phyloP scores from a whole-genome alignment of 2,113 vertebrate genomes.

The Kobus ellipsiprymnus region DNA sequence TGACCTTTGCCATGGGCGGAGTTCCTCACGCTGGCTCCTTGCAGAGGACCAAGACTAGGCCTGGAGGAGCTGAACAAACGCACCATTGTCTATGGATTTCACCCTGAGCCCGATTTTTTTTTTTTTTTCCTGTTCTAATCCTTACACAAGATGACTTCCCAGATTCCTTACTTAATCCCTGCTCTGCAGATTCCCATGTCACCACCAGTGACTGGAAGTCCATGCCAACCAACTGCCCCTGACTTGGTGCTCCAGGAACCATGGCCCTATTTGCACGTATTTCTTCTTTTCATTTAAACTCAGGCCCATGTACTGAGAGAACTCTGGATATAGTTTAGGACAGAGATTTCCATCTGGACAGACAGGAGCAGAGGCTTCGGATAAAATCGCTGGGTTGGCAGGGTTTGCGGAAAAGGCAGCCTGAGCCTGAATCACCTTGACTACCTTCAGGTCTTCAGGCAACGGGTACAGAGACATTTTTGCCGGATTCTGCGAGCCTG shows the following conservation, averaged over 20 bases:
- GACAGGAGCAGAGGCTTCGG: constrained; percentile 69
- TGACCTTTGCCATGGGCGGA: too few relatives aligned
- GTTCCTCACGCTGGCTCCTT: too few relatives aligned
- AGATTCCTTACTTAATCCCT: constrained; percentile 88
- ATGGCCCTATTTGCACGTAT: constrained; percentile 77
- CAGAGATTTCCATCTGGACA: constrained; percentile 82
- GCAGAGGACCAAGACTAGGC: constrained; percentile 86
- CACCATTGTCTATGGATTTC: constrained; percentile 75
- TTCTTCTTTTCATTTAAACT: constrained; percentile 85
- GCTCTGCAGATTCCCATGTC: constrained; percentile 87
- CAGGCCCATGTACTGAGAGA: constrained; percentile 90
- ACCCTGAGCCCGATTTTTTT: constrained; percentile 88
- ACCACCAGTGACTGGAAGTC: constrained; percentile 85
- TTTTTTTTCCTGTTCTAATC: constrained; percentile 84
- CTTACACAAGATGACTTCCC: constrained; percentile 89
- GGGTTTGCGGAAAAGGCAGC: constrained; percentile 82
- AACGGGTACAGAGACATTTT: constrained; percentile 88
- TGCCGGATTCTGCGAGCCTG: constrained; percentile 73
- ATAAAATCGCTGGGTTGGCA: constrained; percentile 79
- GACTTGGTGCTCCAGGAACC: constrained; percentile 70
- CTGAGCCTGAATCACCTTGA: constrained; percentile 91
- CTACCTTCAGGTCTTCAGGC: constrained; percentile 91
- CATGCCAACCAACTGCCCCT: constrained; percentile 82
- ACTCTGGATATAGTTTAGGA: constrained; percentile 86
- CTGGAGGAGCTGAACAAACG: constrained; percentile 91